These are phyloP conservation scores for Psammodynastes pulverulentus DNA, from an alignment of 2,113 vertebrate genomes.

Conservation along the genomic window DNA sequence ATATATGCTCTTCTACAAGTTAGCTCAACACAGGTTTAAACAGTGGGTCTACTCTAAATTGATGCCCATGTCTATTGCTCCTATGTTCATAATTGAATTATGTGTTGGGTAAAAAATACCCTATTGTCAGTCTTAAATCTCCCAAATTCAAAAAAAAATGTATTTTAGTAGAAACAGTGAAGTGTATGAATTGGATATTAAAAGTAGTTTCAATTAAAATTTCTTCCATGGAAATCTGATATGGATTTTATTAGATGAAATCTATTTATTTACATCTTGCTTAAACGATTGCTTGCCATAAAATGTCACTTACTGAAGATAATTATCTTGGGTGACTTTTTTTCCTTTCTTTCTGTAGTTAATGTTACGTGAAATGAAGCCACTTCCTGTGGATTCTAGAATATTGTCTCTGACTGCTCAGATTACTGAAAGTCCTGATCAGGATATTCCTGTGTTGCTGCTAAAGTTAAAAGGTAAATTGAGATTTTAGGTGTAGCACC, in stretches of 20 bases:
- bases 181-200: neutral
- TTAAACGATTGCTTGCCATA: neutral
- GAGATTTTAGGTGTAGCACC: neutral
- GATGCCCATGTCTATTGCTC: neutral
- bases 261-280: neutral
- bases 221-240: neutral
- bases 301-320: neutral
- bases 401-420: conserved; percentile 71
- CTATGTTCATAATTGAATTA: neutral
- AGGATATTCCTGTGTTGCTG: conserved; percentile 69
- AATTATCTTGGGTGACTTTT: neutral
- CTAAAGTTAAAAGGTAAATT: conserved; percentile 76
- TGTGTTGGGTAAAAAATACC: neutral
- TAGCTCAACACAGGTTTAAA: neutral
- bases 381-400: conserved; percentile 54
- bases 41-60: neutral
- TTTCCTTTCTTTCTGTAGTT: conserved; percentile 43
- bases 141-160: neutral
- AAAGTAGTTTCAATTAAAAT: neutral
- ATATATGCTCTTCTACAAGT: neutral
- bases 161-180: neutral
- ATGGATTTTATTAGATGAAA: neutral
- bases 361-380: neutral
- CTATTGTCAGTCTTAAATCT: neutral
- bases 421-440: conserved; percentile 68